Conservation (phyloP, 2,797 vertebrate species). For the Neoniphon sammara region DNA sequence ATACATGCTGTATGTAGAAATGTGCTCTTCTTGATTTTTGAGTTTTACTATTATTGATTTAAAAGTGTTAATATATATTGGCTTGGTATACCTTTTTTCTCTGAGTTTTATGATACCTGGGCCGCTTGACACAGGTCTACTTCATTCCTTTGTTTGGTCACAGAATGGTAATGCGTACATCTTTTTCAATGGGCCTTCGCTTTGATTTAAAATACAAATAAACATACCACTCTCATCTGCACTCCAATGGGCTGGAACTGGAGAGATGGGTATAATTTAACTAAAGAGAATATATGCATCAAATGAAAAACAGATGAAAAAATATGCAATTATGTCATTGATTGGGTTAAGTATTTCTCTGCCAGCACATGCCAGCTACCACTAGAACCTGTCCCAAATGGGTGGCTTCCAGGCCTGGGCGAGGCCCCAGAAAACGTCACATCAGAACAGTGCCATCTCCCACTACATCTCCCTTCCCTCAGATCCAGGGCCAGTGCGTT, state of each 20-base stretch:
- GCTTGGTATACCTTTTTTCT: slow-evolving; percentile 61
- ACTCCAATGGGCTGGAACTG: slow-evolving; percentile 71
- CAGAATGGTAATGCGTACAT: slow-evolving; percentile 54
- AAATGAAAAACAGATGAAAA: slow-evolving; percentile 85
- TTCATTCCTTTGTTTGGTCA: slow-evolving; percentile 67
- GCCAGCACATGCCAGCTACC: slow-evolving; percentile 72
- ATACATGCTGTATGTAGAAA: slow-evolving; percentile 7
- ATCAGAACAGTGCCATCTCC: slow-evolving; percentile 68
- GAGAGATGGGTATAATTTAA: slow-evolving; percentile 75
- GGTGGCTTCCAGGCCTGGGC: slow-evolving; percentile 76
- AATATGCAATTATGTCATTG: slow-evolving; percentile 84
- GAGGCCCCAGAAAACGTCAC: slow-evolving; percentile 73
- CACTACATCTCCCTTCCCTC: slow-evolving; percentile 66
- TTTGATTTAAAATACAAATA: slow-evolving; percentile 75
- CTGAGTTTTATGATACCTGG: slow-evolving; percentile 47
- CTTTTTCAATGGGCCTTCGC: slow-evolving; percentile 65
- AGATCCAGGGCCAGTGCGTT: slow-evolving; percentile 77
- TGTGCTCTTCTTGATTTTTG: neutral
- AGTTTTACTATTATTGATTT: slow-evolving; percentile 29
- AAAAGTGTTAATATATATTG: slow-evolving; percentile 46
- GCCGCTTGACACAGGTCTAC: slow-evolving; percentile 53
- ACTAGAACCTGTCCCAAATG: slow-evolving; percentile 75
- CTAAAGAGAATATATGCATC: slow-evolving; percentile 89
- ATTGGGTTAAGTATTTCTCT: slow-evolving; percentile 83
- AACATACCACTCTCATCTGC: slow-evolving; percentile 68